Conservation (phyloP, 2,797 vertebrate genomes). For the Bucorvus abyssinicus region DNA sequence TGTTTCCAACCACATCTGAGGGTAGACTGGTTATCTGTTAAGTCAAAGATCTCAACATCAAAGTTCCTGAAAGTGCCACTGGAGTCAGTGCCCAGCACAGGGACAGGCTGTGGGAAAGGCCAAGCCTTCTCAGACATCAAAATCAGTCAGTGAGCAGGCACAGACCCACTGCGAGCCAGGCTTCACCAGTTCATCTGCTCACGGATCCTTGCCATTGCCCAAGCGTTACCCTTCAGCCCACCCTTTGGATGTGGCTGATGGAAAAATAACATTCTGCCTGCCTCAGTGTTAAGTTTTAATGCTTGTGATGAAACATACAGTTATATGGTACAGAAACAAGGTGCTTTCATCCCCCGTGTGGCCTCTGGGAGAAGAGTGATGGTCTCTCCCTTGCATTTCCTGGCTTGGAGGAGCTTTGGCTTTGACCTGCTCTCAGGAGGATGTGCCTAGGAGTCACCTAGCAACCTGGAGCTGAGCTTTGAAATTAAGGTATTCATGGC, state of each 20-base stretch:
- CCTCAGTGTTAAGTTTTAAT: background rate
- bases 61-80: background rate
- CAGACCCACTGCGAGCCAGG: background rate
- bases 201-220: background rate
- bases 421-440: background rate
- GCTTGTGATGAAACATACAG: background rate
- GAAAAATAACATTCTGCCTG: background rate
- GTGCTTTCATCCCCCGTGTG: background rate
- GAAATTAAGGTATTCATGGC: background rate
- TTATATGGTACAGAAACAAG: background rate
- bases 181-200: background rate
- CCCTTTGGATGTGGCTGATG: background rate
- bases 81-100: background rate
- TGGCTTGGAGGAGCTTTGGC: background rate
- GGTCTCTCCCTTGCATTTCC: background rate
- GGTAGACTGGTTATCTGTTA: background rate
- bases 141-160: background rate
- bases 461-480: background rate
- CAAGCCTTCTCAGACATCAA: background rate
- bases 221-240: background rate
- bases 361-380: background rate
- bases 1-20: background rate
- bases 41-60: background rate
- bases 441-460: background rate
- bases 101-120: background rate